Conservation (phyloP, 1,140 invertebrate species). For the Penaeus chinensis region DNA sequence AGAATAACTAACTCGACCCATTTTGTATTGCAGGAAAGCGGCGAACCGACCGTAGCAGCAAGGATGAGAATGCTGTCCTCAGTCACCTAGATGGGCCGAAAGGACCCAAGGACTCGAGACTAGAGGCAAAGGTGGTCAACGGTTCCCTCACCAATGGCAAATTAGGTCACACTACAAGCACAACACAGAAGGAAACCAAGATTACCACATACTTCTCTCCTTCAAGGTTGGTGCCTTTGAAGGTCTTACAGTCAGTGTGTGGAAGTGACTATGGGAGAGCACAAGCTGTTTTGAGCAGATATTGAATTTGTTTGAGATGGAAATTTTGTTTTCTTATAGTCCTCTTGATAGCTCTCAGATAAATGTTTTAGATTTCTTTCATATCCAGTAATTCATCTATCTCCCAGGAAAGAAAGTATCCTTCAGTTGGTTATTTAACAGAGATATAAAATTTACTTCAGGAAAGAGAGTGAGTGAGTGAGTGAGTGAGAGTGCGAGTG, state of each 20-base stretch:
- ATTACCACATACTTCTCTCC: constrained; percentile 50
- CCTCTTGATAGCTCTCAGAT: too few species aligned
- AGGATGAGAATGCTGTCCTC: constrained; percentile 49
- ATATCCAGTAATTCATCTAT: too few species aligned
- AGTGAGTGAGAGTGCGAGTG: too few species aligned
- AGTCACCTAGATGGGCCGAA: constrained; percentile 43
- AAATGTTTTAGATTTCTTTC: too few species aligned
- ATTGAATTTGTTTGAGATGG: neutral
- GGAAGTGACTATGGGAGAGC: neutral
- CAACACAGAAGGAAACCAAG: constrained; percentile 26
- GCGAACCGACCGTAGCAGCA: constrained; percentile 46
- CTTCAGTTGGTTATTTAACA: too few species aligned
- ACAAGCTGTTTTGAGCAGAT: neutral
- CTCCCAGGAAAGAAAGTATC: too few species aligned
- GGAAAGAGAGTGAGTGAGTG: too few species aligned
- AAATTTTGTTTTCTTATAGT: too few species aligned
- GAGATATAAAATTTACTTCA: too few species aligned
- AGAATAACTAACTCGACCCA: too few species aligned
- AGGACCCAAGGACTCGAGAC: constrained; percentile 41
- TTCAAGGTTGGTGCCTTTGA: constrained; percentile 30
- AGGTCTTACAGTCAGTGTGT: neutral
- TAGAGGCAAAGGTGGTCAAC: constrained; percentile 31
- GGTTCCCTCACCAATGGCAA: constrained; percentile 28
- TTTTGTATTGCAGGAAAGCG: constrained; percentile 38
- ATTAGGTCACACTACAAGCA: constrained; percentile 3